These are phyloP conservation scores for Nasonia vitripennis DNA, from an alignment of 1,140 invertebrate species.

Conservation along the genomic window DNA sequence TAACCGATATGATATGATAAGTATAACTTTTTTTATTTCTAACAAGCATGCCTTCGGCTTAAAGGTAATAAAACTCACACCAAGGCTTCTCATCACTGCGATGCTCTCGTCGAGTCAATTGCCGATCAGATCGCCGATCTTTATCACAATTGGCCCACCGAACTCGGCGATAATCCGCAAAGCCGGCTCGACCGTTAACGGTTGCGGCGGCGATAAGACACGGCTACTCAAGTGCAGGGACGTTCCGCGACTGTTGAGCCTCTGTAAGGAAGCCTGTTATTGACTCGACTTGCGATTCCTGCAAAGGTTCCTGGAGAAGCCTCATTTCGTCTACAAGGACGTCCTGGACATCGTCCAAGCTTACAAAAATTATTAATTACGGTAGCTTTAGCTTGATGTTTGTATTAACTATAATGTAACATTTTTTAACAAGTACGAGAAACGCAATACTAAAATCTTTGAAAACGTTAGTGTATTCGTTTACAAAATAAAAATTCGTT, in stretches of 20 bases:
- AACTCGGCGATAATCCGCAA: conserved; percentile 77
- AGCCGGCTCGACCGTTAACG: conserved; percentile 77
- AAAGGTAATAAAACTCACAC: too few relatives aligned
- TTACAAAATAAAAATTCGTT: too few relatives aligned
- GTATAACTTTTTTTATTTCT: conserved; percentile 3
- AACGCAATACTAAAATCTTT: too few relatives aligned
- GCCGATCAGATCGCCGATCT: conserved; percentile 76
- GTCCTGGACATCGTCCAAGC: conserved; percentile 84
- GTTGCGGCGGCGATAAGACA: conserved; percentile 75
- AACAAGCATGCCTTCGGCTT: too few relatives aligned
- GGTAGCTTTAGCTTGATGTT: conserved; percentile 74
- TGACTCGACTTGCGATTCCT: conserved; percentile 80
- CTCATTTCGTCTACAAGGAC: conserved; percentile 76
- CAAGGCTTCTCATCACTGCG: neutral
- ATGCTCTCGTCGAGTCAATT: conserved; percentile 55
- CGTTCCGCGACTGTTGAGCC: conserved; percentile 77
- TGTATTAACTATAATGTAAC: too few relatives aligned
- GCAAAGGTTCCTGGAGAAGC: conserved; percentile 79
- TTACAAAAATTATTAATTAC: conserved; percentile 71
- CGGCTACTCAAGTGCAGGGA: conserved; percentile 86
- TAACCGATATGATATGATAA: conserved; percentile 73
- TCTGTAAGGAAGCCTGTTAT: conserved; percentile 82
- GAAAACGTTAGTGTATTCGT: too few relatives aligned
- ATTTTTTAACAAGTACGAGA: too few relatives aligned
- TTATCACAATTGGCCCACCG: conserved; percentile 77